These are phyloP conservation scores for Agelastica alni DNA, from an alignment of 2,888 invertebrate species.

Conservation along the genomic window DNA sequence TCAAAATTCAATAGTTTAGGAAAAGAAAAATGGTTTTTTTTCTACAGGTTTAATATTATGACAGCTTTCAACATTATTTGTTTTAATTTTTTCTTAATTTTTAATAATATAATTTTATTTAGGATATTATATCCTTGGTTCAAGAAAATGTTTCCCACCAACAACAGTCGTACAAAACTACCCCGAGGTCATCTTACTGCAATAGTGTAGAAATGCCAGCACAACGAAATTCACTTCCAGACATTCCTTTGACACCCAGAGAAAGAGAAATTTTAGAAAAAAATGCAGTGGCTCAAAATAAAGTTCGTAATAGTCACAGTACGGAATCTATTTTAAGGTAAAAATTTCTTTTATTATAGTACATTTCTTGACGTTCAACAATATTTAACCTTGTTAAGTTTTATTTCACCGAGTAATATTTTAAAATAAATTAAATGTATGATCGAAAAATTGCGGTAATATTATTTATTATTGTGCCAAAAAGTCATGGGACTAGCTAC, in stretches of 20 bases:
- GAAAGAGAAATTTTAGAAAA: conserved; percentile 70
- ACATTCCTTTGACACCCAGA: conserved; percentile 77
- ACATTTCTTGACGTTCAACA: neutral
- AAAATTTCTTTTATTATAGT: neutral
- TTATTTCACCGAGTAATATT: too few relatives aligned
- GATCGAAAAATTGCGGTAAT: too few relatives aligned
- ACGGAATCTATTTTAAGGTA: conserved; percentile 75
- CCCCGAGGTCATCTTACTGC: conserved; percentile 56
- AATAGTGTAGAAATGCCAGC: conserved; percentile 57
- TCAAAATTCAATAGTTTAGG: too few relatives aligned
- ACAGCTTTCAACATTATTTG: neutral
- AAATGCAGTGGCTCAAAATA: conserved; percentile 53
- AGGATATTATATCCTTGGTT: conserved; percentile 77
- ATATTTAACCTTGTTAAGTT: too few relatives aligned
- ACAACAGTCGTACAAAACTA: conserved; percentile 50
- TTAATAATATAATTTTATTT: conserved; percentile 31
- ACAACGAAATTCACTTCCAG: conserved; percentile 73
- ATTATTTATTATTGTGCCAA: too few relatives aligned
- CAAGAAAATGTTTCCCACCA: conserved; percentile 75
- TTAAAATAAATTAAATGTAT: too few relatives aligned
- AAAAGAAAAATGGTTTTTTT: too few relatives aligned
- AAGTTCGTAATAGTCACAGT: conserved; percentile 75
- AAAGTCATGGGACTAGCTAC: too few relatives aligned
- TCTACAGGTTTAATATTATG: too few relatives aligned
- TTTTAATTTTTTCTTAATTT: neutral